Evolutionary conservation across 2,113 vertebrate genomes (phyloP), one percentile per base, ranked within the genome.

Genomic region (Dromas ardeola): DNA sequence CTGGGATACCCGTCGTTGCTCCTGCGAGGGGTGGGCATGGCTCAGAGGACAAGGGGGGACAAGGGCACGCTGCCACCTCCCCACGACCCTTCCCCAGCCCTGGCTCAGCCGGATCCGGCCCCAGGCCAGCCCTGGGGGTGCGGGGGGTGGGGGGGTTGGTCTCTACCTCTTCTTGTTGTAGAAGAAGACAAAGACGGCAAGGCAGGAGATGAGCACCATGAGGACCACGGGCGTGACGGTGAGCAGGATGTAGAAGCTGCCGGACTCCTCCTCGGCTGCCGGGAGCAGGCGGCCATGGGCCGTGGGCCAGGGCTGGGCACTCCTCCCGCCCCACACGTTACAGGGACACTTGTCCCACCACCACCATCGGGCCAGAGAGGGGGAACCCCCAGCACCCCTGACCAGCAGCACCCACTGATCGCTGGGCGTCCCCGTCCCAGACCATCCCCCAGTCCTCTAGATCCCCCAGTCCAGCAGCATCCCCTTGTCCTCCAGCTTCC

Each of bases 101-200:
- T 1, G 1, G 5, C 11, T 49, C 0, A 1, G 49, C 32, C 0
- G 3, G 67, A n/a, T 7, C 22, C 19, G 3, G 27, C 5, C 63
- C 63, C 42, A 18, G 45, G 32, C 62, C 55, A 55, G 74, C 32
- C 29, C 42, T 1, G 18, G 55, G 18, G 27, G 3, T 9, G 5
- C 22, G 10, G 36, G 55, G 23, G 9, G 3, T 21, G 25, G 3
- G 47, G 20, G 47, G 45, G 19, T n/a, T n/a, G 9, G 10, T 22
- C 18, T 0, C 67, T 87, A 98, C 98, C 98, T 98, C 83, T 97
- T 98, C 91, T 93, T 98, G 80, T 98, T 92, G 70, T 98, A 98
- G 95, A 98, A 96, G 97, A 98, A 98, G 45, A 98, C 89, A 0
- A 98, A 96, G 82, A 85, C 16, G 0, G 96, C 98, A 3, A 98